Percentiles rank a stretch among this genome's conserved stretches.
Evolutionary conservation across 2,797 vertebrate species (phyloP).

Genomic region (Pantherophis alleghaniensis): DNA sequence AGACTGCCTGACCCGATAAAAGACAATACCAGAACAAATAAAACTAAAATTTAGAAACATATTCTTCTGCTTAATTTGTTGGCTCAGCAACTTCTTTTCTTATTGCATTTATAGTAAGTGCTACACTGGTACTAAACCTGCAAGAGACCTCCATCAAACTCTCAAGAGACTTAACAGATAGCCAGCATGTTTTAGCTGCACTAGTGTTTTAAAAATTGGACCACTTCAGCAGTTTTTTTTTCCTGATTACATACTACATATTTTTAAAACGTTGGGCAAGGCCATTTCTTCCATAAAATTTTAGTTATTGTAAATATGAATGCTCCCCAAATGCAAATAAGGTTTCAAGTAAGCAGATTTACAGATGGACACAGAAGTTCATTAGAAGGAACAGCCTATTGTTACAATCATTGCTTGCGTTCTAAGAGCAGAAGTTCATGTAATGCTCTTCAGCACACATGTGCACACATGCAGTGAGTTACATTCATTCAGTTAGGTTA

Average conservation of each 20-base stretch:
- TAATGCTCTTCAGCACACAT: background rate
- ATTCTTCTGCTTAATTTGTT: conserved; percentile 29
- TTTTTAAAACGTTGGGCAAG: background rate
- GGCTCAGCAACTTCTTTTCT: conserved; percentile 33
- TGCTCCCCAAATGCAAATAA: conserved; percentile 10
- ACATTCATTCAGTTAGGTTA: background rate
- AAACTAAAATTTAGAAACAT: conserved; percentile 17
- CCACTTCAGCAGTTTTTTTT: background rate
- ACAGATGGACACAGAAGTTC: background rate
- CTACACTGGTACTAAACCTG: background rate
- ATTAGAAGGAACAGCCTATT: background rate
- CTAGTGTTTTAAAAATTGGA: background rate
- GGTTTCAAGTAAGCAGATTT: background rate
- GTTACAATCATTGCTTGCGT: background rate
- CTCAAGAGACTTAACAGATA: conserved; percentile 32
- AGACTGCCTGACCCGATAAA: background rate
- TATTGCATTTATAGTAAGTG: conserved; percentile 24
- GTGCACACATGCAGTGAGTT: background rate
- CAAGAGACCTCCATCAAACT: conserved; percentile 14
- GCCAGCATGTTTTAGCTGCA: background rate
- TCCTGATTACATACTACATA: background rate
- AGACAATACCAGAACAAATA: background rate
- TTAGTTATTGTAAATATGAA: conserved; percentile 26
- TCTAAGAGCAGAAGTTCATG: background rate
- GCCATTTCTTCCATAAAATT: background rate